Conservation (phyloP, 1,140 invertebrate genomes). For the Drosophila elegans region DNA sequence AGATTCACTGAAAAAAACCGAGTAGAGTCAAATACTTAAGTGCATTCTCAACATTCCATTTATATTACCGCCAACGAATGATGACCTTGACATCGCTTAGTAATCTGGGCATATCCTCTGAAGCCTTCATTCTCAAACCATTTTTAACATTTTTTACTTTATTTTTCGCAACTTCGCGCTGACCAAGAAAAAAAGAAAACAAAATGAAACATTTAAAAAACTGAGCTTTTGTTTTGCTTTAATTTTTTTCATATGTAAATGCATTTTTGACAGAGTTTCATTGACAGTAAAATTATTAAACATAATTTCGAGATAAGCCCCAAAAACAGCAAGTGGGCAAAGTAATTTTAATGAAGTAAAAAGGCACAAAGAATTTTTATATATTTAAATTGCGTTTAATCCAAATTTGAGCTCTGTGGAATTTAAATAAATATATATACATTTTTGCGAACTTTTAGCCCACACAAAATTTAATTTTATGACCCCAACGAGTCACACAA, state of each 20-base stretch:
- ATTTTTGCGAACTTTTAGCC: constrained; percentile 32
- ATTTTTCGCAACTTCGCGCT: constrained; percentile 32
- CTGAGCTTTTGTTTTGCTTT: constrained; percentile 37
- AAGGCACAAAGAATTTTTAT: constrained; percentile 41
- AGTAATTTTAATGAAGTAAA: constrained; percentile 4
- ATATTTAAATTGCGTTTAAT: constrained; percentile 33
- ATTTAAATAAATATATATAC: constrained; percentile 41
- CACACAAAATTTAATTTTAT: constrained; percentile 44
- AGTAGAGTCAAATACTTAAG: constrained; percentile 9
- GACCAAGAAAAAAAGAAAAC: constrained; percentile 27
- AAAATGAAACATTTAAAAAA: constrained; percentile 56
- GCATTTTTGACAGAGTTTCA: constrained; percentile 63
- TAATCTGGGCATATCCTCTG: constrained; percentile 34
- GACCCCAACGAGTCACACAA: constrained; percentile 44
- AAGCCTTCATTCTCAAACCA: constrained; percentile 44
- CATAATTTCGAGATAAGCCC: constrained; percentile 54
- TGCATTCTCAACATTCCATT: constrained; percentile 32
- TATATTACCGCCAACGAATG: constrained; percentile 5
- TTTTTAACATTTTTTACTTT: constrained; percentile 29
- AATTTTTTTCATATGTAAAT: constrained; percentile 68
- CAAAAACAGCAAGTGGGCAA: constrained; percentile 12
- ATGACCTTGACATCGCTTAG: constrained; percentile 43
- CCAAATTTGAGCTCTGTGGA: constrained; percentile 21
- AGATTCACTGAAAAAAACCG: constrained; percentile 3
- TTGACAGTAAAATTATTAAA: constrained; percentile 63